phyloP scores from a whole-genome alignment of 2,797 vertebrate species.

The Enteromius thamalakanensis region DNA sequence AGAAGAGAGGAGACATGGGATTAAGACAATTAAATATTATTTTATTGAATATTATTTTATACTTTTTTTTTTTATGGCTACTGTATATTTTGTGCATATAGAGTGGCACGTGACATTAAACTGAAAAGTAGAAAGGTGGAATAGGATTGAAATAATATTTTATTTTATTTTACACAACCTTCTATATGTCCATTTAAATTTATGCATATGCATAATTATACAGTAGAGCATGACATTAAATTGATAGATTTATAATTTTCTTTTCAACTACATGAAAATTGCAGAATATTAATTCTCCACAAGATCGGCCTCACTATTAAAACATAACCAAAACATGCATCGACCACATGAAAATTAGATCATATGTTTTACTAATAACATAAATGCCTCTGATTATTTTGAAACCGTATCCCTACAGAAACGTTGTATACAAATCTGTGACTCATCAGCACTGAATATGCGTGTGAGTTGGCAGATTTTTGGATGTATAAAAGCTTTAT shows the following conservation, averaged over 20 bases:
- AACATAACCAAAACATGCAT: background rate
- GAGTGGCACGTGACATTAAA: background rate
- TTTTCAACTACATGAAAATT: conserved; percentile 11
- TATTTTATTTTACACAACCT: background rate
- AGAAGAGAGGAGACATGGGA: background rate
- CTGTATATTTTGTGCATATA: background rate
- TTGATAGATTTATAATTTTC: background rate
- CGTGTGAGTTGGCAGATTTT: background rate
- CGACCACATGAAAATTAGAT: background rate
- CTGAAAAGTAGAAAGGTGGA: background rate
- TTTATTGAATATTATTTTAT: background rate
- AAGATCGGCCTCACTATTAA: background rate
- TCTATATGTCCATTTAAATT: background rate
- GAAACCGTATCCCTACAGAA: background rate
- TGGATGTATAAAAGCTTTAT: conserved; percentile 47
- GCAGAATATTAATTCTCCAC: background rate
- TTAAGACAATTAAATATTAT: background rate
- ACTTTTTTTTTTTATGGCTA: background rate
- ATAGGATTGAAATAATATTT: background rate
- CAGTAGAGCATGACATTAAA: no score
- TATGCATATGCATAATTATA: background rate
- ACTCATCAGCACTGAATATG: conserved; percentile 18
- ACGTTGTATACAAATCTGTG: conserved; percentile 18
- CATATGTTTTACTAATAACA: conserved; percentile 2
- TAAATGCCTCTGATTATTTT: conserved; percentile 22